Evolutionary conservation across 2,113 vertebrate genomes (phyloP).

Genomic region (Brachyhypopomus gauderio): DNA sequence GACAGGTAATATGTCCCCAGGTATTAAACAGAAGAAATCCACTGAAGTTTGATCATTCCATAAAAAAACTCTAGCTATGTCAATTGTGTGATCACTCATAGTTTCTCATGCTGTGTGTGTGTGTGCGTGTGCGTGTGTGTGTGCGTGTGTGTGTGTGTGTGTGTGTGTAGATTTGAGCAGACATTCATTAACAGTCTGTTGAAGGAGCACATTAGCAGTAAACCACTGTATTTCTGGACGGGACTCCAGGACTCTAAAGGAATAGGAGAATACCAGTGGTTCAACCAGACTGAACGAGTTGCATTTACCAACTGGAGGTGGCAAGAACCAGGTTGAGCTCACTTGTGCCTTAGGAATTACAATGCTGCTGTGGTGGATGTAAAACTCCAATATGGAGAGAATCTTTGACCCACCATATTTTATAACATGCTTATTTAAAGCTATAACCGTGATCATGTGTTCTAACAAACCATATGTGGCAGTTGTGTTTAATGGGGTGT

Average conservation of each 20-base stretch:
- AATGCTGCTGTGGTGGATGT: constrained; percentile 49
- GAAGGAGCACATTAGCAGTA: constrained; percentile 69
- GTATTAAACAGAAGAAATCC: background rate
- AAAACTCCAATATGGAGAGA: constrained; percentile 64
- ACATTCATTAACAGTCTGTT: constrained; percentile 89
- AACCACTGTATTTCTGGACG: constrained; percentile 85
- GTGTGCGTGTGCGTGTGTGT: too few relatives aligned
- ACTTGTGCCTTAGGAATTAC: background rate
- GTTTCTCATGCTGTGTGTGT: background rate
- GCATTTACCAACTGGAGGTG: constrained; percentile 88
- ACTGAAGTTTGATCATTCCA: too few relatives aligned
- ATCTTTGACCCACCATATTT: too few relatives aligned
- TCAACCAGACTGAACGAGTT: constrained; percentile 68
- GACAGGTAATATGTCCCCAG: constrained; percentile 76
- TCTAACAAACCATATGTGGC: too few relatives aligned
- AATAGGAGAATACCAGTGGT: constrained; percentile 86
- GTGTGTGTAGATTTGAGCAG: constrained; percentile 88
- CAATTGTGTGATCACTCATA: background rate
- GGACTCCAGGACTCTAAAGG: constrained; percentile 82
- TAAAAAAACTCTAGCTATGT: background rate
- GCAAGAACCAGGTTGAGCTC: constrained; percentile 80
- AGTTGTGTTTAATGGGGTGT: too few relatives aligned
- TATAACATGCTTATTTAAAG: too few relatives aligned
- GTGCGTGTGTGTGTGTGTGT: background rate
- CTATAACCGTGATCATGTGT: too few relatives aligned